Base-by-base conservation (phyloP, 2,888 invertebrate species). In the Actias luna region DNA sequence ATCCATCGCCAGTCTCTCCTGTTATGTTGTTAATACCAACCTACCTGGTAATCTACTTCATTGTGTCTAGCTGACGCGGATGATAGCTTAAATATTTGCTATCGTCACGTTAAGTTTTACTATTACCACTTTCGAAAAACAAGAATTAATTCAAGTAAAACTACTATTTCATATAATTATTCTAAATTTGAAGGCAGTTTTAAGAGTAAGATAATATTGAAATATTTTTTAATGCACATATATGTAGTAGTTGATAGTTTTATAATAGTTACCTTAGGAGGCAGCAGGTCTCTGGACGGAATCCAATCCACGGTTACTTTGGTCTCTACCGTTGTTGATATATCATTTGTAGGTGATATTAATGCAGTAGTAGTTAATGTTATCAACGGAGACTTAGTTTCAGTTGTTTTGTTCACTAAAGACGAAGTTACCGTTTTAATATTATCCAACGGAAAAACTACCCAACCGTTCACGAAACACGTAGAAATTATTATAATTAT, bases 401-500 rank as follows among this genome's bases (percentile, higher is more conserved):
- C 27, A 25, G 12, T 18, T 36, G 14, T 29, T 59, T 42, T 42
- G 16, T 58, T 1, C 10, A 36, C 39, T 8, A 22, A 27, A 27
- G 29, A 7, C 2, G 29, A 14, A 36, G 27, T 18, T 39, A 31
- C 18, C 27, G 27, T 57, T 31, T 58, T 42, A 52, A 25, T 64
- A 63, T 72, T 66, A 3, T 77, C 71, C 58, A 82, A 70, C 5
- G 85, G 85, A 46, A 84, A 83, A 62, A 86, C 68, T 64, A 10
- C 68, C 75, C 78, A 80, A 50, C 73, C 67, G 46, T 65, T 63
- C 3, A 69, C 77, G 61, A 46, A 67, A 60, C 65, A 74, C 39
- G 73, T 58, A 14, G 68, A 57, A 12, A 71, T 60, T 31, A 65
- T 29, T 5, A 78, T 33, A 25, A 73, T 58, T 14, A 68, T 31